Conservation (phyloP, 2,113 vertebrate species). For the Anguilla rostrata region DNA sequence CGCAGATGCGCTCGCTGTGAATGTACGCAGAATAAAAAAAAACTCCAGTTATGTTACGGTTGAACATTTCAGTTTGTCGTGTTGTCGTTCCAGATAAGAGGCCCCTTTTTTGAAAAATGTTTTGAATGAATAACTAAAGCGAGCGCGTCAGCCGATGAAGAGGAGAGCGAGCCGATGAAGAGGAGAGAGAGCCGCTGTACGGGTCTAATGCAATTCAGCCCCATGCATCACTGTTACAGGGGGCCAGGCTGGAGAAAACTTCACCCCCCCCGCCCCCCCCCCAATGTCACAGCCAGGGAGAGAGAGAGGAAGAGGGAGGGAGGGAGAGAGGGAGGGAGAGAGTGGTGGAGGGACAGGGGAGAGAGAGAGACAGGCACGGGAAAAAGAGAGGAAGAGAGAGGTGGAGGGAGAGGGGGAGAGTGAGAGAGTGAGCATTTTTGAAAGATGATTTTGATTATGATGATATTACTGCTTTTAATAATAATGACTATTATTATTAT, state of each 20-base stretch:
- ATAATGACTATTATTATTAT: too few relatives aligned
- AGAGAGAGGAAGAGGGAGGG: not conserved
- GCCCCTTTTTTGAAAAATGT: slow-evolving; percentile 68
- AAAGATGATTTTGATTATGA: too few relatives aligned
- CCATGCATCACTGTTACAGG: slow-evolving; percentile 74
- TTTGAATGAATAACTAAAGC: slow-evolving; percentile 71
- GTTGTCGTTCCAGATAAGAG: slow-evolving; percentile 33
- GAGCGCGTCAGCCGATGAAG: slow-evolving; percentile 72
- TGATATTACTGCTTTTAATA: too few relatives aligned
- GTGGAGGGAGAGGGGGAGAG: too few relatives aligned
- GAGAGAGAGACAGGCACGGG: too few relatives aligned
- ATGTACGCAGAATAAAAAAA: not conserved
- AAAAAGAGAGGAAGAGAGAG: too few relatives aligned
- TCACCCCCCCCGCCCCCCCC: slow-evolving; percentile 35
- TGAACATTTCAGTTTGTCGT: slow-evolving; percentile 37
- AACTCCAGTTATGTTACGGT: not conserved
- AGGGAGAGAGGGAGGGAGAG: not conserved
- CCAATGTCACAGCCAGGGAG: slow-evolving; percentile 2
- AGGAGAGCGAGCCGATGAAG: too few relatives aligned
- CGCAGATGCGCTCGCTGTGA: slow-evolving; percentile 26
- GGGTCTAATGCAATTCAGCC: slow-evolving; percentile 73
- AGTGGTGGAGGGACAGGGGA: too few relatives aligned
- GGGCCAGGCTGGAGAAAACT: slow-evolving; percentile 64
- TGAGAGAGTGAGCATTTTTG: too few relatives aligned
- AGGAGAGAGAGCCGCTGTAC: slow-evolving; percentile 74